A percentile compares a stretch with the other conserved stretches of the same genome.
Conservation (phyloP, 1,140 invertebrate genomes). For the Drosophila arizonae region DNA sequence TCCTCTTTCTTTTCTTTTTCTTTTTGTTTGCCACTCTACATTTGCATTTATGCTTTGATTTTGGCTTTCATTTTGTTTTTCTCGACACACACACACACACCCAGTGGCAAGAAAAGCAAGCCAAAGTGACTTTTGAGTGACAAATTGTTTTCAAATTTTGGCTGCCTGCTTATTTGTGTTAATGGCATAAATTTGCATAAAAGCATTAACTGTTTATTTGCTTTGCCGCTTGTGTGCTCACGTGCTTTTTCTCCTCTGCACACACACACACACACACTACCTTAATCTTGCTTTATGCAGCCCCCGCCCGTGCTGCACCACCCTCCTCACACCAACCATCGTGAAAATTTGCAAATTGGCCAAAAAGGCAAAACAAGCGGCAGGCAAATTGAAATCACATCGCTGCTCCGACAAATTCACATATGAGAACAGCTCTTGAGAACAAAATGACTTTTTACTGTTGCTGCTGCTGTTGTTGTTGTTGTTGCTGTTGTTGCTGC, state of each 20-base stretch:
- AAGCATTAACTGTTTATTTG: constrained; percentile 82
- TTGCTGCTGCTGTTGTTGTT: not conserved
- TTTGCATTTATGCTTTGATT: constrained; percentile 72
- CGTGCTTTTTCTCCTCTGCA: not conserved
- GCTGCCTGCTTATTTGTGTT: constrained; percentile 75
- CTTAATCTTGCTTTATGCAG: constrained; percentile 30
- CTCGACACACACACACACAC: constrained; percentile 31
- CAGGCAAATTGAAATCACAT: constrained; percentile 72
- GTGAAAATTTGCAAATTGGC: constrained; percentile 78
- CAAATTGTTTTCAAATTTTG: constrained; percentile 80
- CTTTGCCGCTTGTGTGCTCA: constrained; percentile 63
- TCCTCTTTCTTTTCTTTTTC: constrained; percentile 24
- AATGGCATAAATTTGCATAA: constrained; percentile 82
- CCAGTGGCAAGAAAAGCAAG: constrained; percentile 29
- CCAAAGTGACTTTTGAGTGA: constrained; percentile 79
- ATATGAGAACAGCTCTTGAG: constrained; percentile 40
- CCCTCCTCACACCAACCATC: constrained; percentile 11
- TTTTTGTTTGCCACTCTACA: constrained; percentile 52
- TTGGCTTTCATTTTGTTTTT: constrained; percentile 45
- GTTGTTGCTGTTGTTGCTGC: not conserved
- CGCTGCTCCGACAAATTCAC: constrained; percentile 32
- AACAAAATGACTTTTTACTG: constrained; percentile 41
- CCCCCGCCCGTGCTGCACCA: constrained; percentile 24
- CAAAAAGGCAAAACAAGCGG: constrained; percentile 57
- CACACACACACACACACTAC: constrained; percentile 8